phyloP scores from a whole-genome alignment of 2,888 invertebrate genomes.

The Neria commutata region DNA sequence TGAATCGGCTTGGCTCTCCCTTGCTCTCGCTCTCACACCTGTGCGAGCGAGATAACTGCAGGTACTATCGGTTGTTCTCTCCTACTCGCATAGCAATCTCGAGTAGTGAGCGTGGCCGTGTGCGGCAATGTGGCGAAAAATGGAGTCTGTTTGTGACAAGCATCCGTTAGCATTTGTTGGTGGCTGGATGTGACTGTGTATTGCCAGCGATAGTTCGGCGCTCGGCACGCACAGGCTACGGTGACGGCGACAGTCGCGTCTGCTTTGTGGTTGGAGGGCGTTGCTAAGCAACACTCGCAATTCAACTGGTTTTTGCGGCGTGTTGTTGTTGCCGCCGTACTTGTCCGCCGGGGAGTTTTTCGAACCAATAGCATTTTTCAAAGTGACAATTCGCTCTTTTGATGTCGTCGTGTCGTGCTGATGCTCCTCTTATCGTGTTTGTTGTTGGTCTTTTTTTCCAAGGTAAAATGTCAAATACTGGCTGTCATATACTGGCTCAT shows the following conservation, averaged over 20 bases:
- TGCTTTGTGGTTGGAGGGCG: slow-evolving; percentile 57
- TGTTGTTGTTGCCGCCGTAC: slow-evolving; percentile 24
- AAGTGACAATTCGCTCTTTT: slow-evolving; percentile 58
- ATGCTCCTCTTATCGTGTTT: slow-evolving; percentile 29
- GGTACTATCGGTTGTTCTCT: no score
- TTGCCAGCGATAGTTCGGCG: slow-evolving; percentile 1
- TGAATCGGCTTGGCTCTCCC: neutral
- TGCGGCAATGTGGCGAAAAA: slow-evolving; percentile 39
- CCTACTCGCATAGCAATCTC: no score
- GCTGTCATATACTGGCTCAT: slow-evolving; percentile 52
- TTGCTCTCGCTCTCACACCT: neutral
- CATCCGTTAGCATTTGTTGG: no score
- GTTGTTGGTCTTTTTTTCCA: slow-evolving; percentile 30
- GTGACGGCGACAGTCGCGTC: slow-evolving; percentile 3
- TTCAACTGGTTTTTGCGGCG: slow-evolving; percentile 49
- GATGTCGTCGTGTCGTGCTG: slow-evolving; percentile 35
- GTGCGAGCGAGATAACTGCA: neutral
- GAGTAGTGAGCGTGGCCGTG: slow-evolving; percentile 3
- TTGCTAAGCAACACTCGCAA: slow-evolving; percentile 58
- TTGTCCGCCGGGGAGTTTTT: slow-evolving; percentile 39
- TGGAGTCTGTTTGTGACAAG: slow-evolving; percentile 59
- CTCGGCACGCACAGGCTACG: slow-evolving; percentile 27
- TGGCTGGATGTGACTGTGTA: slow-evolving; percentile 13
- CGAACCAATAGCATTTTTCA: slow-evolving; percentile 60
- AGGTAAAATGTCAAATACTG: slow-evolving; percentile 60